Evolutionary conservation across 2,797 vertebrate genomes (phyloP).

Genomic region (Brachyalestes nurse): DNA sequence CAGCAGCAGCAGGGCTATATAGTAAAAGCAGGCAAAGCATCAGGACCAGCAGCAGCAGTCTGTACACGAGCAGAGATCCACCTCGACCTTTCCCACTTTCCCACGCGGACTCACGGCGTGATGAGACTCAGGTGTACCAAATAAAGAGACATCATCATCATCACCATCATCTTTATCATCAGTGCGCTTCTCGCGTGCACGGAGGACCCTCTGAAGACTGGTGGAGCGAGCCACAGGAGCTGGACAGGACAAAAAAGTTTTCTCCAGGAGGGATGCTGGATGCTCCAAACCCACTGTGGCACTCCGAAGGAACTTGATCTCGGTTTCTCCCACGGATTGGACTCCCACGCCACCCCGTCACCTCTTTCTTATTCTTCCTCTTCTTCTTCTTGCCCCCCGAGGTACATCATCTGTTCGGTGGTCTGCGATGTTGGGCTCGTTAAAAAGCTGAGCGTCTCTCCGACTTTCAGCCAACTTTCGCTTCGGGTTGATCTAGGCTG

Average conservation of each 20-base stretch:
- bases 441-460: no score
- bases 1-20: conserved; percentile 74
- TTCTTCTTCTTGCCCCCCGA: no score
- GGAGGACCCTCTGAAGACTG: conserved; percentile 21
- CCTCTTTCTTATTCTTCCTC: no score
- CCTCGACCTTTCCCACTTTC: conserved; percentile 15
- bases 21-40: conserved; percentile 79
- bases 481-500: neutral
- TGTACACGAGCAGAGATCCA: conserved; percentile 35
- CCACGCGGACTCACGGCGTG: conserved; percentile 53
- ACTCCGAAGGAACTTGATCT: conserved; percentile 78
- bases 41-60: conserved; percentile 74
- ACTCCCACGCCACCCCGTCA: neutral
- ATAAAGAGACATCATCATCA: conserved; percentile 16
- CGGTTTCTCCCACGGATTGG: conserved; percentile 64
- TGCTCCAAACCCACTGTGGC: conserved; percentile 74
- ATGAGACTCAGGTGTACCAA: conserved; percentile 55
- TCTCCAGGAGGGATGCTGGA: conserved; percentile 77
- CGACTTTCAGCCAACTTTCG: neutral
- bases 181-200: conserved; percentile 32
- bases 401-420: no score
- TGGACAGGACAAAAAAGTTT: conserved; percentile 39
- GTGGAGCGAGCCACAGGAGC: neutral
- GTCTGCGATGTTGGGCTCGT: conserved; percentile 21
- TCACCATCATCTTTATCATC: conserved; percentile 20